A percentile compares a stretch with the other conserved stretches of the same genome.
phyloP scores from a whole-genome alignment of 2,797 vertebrate genomes.

The Sphaeramia orbicularis region DNA sequence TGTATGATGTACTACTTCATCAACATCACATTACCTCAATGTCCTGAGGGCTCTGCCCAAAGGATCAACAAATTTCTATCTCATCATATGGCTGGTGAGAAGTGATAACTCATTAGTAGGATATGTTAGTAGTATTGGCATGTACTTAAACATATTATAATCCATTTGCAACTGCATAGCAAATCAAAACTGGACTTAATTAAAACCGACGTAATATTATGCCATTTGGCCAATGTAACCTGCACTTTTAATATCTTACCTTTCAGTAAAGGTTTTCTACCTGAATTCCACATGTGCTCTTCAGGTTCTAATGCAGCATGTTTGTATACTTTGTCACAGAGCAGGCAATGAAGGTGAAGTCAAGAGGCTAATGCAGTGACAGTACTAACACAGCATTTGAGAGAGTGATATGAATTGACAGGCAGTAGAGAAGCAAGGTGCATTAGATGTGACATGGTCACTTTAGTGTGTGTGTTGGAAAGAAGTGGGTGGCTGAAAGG shows the following conservation, averaged over 20 bases:
- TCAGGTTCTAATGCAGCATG: background rate
- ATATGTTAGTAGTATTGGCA: too few relatives aligned
- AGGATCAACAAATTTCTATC: too few relatives aligned
- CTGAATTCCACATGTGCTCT: background rate
- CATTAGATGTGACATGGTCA: conserved; percentile 26
- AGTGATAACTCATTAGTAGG: too few relatives aligned
- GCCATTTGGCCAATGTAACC: too few relatives aligned
- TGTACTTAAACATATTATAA: too few relatives aligned
- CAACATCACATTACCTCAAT: too few relatives aligned
- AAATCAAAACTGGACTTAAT: too few relatives aligned
- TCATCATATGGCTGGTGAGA: too few relatives aligned
- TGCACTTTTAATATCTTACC: background rate
- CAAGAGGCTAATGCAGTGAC: conserved; percentile 13
- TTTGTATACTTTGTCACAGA: background rate
- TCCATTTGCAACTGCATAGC: too few relatives aligned
- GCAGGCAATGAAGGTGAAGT: background rate
- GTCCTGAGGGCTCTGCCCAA: too few relatives aligned
- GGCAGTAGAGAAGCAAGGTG: conserved; percentile 20
- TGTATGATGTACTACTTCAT: too few relatives aligned
- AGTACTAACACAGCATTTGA: conserved; percentile 2
- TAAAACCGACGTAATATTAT: too few relatives aligned
- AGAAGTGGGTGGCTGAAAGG: conserved; percentile 2
- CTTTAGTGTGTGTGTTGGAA: background rate
- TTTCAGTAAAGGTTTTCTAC: background rate
- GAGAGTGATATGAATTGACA: conserved; percentile 45